Evolutionary conservation across 1,140 invertebrate species (phyloP).

Genomic region (Drosophila lowei): DNA sequence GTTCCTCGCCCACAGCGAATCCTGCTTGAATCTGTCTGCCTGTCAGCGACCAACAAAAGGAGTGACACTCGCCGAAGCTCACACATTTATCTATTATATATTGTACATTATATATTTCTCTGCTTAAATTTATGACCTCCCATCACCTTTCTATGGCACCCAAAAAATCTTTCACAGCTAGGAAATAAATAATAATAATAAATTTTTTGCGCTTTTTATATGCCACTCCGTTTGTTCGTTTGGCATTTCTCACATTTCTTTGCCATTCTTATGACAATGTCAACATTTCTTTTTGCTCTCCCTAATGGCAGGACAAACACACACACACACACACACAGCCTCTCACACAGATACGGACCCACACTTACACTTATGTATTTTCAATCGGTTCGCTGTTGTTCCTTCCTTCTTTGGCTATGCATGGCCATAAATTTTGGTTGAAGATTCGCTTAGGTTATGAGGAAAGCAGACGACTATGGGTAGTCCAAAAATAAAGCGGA

Average conservation of each 20-base stretch:
- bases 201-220: constrained; percentile 50
- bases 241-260: constrained; percentile 55
- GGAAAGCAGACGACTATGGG: constrained; percentile 8
- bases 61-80: constrained; percentile 35
- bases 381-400: constrained; percentile 59
- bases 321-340: constrained; percentile 15
- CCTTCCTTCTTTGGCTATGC: constrained; percentile 24
- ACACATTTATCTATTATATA: constrained; percentile 1
- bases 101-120: not conserved
- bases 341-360: constrained; percentile 29
- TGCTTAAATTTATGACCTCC: constrained; percentile 62
- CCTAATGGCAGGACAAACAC: constrained; percentile 52
- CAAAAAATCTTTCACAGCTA: constrained; percentile 54
- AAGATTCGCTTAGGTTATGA: constrained; percentile 28
- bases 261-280: constrained; percentile 61
- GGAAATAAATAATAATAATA: constrained; percentile 69
- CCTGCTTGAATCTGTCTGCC: constrained; percentile 51
- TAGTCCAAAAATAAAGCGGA: constrained; percentile 48
- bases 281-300: constrained; percentile 60
- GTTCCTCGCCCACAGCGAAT: constrained; percentile 36
- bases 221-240: constrained; percentile 29
- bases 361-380: constrained; percentile 57
- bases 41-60: constrained; percentile 68
- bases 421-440: constrained; percentile 55
- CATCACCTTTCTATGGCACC: constrained; percentile 41